Conservation (phyloP, 2,113 vertebrate genomes). For the Balaeniceps rex region DNA sequence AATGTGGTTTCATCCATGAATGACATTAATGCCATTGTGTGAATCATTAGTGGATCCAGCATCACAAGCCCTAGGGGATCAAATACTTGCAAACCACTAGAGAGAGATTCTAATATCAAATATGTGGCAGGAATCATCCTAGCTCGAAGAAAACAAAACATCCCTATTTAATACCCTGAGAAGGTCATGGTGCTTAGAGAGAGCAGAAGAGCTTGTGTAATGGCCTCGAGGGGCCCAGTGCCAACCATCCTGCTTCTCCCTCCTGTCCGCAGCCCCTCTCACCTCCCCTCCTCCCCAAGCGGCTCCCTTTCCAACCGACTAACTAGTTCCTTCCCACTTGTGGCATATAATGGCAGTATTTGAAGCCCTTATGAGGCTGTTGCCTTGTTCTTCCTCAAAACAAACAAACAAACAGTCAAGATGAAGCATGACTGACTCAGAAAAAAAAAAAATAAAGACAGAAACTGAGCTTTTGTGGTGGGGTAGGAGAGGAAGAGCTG, state of each 20-base stretch:
- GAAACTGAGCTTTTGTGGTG: not conserved
- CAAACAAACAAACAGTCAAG: slow-evolving; percentile 33
- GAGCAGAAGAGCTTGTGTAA: slow-evolving; percentile 1
- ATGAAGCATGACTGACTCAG: not conserved
- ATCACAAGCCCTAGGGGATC: slow-evolving; percentile 52
- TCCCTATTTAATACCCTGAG: slow-evolving; percentile 13
- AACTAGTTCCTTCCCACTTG: slow-evolving; percentile 25
- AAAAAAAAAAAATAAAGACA: not conserved
- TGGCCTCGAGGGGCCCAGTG: not conserved
- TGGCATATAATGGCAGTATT: not conserved
- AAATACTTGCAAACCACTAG: slow-evolving; percentile 60
- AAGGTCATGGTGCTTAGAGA: slow-evolving; percentile 25
- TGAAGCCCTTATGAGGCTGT: not conserved
- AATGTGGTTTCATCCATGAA: slow-evolving; percentile 67
- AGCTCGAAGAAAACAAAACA: slow-evolving; percentile 64
- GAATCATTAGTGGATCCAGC: slow-evolving; percentile 62
- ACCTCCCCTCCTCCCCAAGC: not conserved
- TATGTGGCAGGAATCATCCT: slow-evolving; percentile 20
- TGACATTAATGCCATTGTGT: slow-evolving; percentile 67
- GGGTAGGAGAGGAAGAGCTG: not conserved
- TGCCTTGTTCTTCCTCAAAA: slow-evolving; percentile 28
- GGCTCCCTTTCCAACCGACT: not conserved
- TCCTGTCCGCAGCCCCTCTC: not conserved
- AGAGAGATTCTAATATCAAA: slow-evolving; percentile 62
- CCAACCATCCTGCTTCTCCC: not conserved